Evolutionary conservation across 2,888 invertebrate species (phyloP).

Genomic region (Pammene fasciana): DNA sequence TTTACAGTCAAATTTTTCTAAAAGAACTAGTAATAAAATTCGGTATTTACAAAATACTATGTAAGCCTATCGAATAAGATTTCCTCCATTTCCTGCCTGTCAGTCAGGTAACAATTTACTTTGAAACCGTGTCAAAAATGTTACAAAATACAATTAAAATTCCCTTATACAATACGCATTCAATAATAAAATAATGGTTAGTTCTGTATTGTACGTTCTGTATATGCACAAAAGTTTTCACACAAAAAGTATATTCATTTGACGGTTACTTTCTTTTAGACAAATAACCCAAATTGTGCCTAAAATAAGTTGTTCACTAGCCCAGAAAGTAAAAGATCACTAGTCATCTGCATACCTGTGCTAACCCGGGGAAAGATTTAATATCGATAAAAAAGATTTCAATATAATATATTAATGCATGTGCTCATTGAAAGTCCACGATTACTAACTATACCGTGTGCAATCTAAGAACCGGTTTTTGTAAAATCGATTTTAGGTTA

Average conservation of each 20-base stretch:
- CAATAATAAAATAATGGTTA: slow-evolving; percentile 4
- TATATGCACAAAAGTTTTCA: slow-evolving; percentile 5
- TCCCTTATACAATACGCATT: not conserved
- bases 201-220: slow-evolving; percentile 3
- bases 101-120: slow-evolving; percentile 33
- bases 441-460: no score
- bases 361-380: no score
- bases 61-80: slow-evolving; percentile 59
- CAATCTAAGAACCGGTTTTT: no score
- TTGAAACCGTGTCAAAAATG: slow-evolving; percentile 38
- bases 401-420: no score
- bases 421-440: no score
- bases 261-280: slow-evolving; percentile 2
- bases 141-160: slow-evolving; percentile 25
- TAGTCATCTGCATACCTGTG: not conserved
- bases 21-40: slow-evolving; percentile 68
- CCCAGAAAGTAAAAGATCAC: slow-evolving; percentile 24
- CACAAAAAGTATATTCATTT: slow-evolving; percentile 26
- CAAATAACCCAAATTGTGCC: slow-evolving; percentile 15
- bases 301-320: slow-evolving; percentile 32
- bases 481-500: no score
- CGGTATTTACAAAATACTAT: slow-evolving; percentile 76
- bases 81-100: slow-evolving; percentile 45
- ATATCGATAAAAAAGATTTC: no score
- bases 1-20: not conserved